Conservation (phyloP, 2,888 invertebrate species). For the Volucella inflata region DNA sequence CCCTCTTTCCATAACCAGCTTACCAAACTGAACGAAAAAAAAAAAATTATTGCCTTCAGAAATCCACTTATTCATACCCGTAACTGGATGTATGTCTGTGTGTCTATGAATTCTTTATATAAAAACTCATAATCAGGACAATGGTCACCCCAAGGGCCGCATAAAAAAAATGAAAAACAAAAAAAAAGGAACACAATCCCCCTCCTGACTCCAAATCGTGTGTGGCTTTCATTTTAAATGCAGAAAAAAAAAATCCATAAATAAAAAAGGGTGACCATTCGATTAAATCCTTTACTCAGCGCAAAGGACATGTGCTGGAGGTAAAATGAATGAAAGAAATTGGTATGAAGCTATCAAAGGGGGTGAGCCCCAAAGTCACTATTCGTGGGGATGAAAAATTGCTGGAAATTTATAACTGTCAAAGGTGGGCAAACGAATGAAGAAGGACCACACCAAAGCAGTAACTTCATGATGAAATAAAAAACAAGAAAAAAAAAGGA, state of each 20-base stretch:
- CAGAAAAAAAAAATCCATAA: slow-evolving; percentile 60
- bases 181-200: slow-evolving; percentile 18
- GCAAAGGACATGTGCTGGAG: slow-evolving; percentile 49
- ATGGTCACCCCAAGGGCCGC: slow-evolving; percentile 60
- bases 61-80: slow-evolving; percentile 8
- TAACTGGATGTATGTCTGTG: neutral
- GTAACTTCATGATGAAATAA: slow-evolving; percentile 32
- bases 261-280: slow-evolving; percentile 75
- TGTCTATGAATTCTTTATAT: slow-evolving; percentile 24
- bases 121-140: slow-evolving; percentile 71
- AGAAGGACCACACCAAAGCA: slow-evolving; percentile 66
- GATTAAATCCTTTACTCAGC: slow-evolving; percentile 74
- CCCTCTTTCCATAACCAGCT: slow-evolving; percentile 42
- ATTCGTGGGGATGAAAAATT: slow-evolving; percentile 75
- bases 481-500: slow-evolving; percentile 47
- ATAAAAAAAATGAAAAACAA: slow-evolving; percentile 52
- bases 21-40: slow-evolving; percentile 51
- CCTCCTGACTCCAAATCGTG: slow-evolving; percentile 59
- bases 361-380: slow-evolving; percentile 43
- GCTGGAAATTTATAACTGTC: slow-evolving; percentile 75
- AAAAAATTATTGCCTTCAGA: slow-evolving; percentile 63
- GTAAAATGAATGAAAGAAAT: neutral
- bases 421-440: slow-evolving; percentile 75
- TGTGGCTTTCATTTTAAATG: slow-evolving; percentile 73
- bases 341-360: neutral